These are phyloP conservation scores for Gobiocypris rarus DNA, from an alignment of 2,113 vertebrate species.

Conservation along the genomic window DNA sequence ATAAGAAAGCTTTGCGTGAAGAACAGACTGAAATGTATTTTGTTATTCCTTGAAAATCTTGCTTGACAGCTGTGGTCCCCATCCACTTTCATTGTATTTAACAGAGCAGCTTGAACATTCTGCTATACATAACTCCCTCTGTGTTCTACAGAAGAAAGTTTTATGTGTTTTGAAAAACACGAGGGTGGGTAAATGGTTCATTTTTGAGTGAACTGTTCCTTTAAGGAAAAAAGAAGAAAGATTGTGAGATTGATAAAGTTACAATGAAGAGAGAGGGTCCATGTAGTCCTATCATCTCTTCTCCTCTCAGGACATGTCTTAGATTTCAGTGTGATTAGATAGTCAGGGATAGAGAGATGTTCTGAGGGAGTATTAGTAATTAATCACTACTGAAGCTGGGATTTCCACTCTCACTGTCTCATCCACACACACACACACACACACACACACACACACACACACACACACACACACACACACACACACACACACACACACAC, in stretches of 20 bases:
- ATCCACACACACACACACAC: conserved; percentile 27
- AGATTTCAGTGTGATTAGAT: conserved; percentile 69
- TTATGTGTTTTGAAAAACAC: not conserved
- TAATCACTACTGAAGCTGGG: conserved; percentile 66
- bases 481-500: conserved; percentile 8
- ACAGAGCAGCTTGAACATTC: not conserved
- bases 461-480: conserved; percentile 23
- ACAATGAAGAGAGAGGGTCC: conserved; percentile 47
- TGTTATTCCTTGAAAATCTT: not conserved
- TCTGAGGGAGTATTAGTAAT: conserved; percentile 66
- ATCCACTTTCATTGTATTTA: not conserved
- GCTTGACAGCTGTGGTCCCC: not conserved
- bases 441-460: conserved; percentile 28
- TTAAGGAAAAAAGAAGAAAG: conserved; percentile 23
- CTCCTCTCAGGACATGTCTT: conserved; percentile 63
- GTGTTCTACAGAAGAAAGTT: not conserved
- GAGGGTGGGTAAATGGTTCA: not conserved
- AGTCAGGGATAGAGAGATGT: conserved; percentile 66
- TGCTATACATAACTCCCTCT: not conserved
- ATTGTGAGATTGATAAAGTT: conserved; percentile 47
- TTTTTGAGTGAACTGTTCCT: conserved; percentile 6
- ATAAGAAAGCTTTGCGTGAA: not conserved
- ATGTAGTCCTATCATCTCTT: conserved; percentile 35
- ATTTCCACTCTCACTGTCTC: conserved; percentile 65
- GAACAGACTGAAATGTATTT: not conserved